Evolutionary conservation across 2,888 invertebrate genomes (phyloP), one percentile per base, ranked within the genome.

Genomic region (Melipona bicolor): DNA sequence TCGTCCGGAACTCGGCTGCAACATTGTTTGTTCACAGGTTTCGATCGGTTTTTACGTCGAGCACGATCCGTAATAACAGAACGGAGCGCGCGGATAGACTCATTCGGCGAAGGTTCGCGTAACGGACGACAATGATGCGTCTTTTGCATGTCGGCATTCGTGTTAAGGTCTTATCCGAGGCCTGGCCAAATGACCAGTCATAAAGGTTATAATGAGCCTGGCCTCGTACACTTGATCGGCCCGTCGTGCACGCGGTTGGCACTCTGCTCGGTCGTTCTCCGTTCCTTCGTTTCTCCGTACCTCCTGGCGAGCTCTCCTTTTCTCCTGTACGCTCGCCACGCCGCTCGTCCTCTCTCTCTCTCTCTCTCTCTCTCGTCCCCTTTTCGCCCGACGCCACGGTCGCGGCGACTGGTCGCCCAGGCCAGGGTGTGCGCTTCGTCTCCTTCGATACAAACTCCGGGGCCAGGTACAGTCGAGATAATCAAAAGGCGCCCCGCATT

Each of bases 171-270:
- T 27, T 27, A 27, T 87, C 86, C 43, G 76, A 79, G 88, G 79
- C 87, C 85, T 32, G 85, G 79, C 90, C 89, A 90, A 92, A 92
- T 91, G 92, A 90, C 91, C 91, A 90, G 88, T 88, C 90, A 91
- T 91, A 92, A 91, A 91, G 90, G 84, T 92, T 92, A 88, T 92
- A 91, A 91, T 90, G 92, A 92, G 91, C 88, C 85, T 78, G 85
- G 86, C 87, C 89, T 75, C 83, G 79, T 84, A 87, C 80, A 83
- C 91, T 89, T 84, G 90, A 90, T 91, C 87, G 89, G 84, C 83
- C 84, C 86, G 82, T 85, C 84, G 81, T 81, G 80, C 86, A 84
- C 81, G 74, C 83, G 77, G 82, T 83, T 84, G 79, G 76, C 86
- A 73, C 79, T 86, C 79, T 43, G 43, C 43, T 82, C 67, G 70